Evolutionary conservation across 2,888 invertebrate genomes (phyloP), one percentile per base, ranked within the genome.

Genomic region (Clunio marinus): DNA sequence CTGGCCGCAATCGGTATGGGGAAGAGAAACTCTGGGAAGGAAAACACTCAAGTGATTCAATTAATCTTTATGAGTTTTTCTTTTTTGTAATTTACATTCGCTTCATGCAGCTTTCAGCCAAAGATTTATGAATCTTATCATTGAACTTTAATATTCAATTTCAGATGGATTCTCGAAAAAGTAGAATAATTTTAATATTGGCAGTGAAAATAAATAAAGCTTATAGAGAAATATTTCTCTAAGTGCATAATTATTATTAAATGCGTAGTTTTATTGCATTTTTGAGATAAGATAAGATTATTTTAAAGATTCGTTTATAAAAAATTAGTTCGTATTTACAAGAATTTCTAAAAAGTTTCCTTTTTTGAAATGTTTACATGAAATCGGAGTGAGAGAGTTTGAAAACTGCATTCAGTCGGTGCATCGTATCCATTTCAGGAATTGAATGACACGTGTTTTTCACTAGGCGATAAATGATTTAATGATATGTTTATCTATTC

Each of bases 1-100:
- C 13, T 96, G 96, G 96, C 96, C 96, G 0, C 95, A 96, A 75
- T 93, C 94, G 78, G 96, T 96, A 71, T 96, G 96, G 96, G 96
- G 66, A 20, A 66, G 46, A 46, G 66, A 46, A 10, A 66, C 66
- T 8, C 17, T 66, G 24, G 35, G 66, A 28, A 17, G 55, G 28
- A 65, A 65, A 65, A 66, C 41, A 25, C 25, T 66, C 22, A 66
- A 66, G 66, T 66, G 66, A 66, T 66, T 66, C 24, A 3, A 17
- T 15, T 17, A 17, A 45, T 13, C 4, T 45, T 45, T 45, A 45
- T 7, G 4, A 32, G 32, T 32, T 32, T 32, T 32, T 7, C 10
- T 4, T 4, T 7, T 4, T 32, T 7, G 13, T 13, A 7, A 17
- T 5, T 69, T 35, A 72, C 72, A 66, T 71, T 72, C n/a, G 75